Conservation (phyloP, 2,113 vertebrate species). For the Asarcornis scutulata region DNA sequence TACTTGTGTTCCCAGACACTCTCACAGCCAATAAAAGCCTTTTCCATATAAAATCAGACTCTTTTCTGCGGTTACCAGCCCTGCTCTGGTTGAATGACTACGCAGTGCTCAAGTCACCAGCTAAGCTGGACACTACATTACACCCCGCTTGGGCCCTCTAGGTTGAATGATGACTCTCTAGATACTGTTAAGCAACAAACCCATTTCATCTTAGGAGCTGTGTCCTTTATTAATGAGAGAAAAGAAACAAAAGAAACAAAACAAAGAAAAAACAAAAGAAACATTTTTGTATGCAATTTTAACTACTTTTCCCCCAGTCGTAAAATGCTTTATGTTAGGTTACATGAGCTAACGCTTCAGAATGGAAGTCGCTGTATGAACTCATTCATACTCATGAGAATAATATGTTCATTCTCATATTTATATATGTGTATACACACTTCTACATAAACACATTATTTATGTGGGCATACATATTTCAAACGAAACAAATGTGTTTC, state of each 20-base stretch:
- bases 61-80: neutral
- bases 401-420: neutral
- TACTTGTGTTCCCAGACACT: neutral
- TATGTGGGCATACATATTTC: neutral
- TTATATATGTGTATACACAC: neutral
- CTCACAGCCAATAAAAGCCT: neutral
- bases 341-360: neutral
- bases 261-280: neutral
- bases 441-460: neutral
- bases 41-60: neutral
- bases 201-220: neutral
- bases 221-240: neutral
- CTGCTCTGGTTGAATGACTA: neutral
- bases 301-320: neutral
- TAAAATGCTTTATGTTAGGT: neutral
- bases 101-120: neutral
- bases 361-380: neutral
- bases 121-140: neutral
- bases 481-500: conserved; percentile 1
- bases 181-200: neutral
- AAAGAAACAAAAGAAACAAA: neutral
- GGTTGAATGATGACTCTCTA: neutral
- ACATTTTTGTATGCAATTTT: neutral
- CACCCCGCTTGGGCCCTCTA: neutral
- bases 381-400: neutral